These are phyloP conservation scores for Oxyruncus cristatus DNA, from an alignment of 2,113 vertebrate genomes.

Conservation along the genomic window DNA sequence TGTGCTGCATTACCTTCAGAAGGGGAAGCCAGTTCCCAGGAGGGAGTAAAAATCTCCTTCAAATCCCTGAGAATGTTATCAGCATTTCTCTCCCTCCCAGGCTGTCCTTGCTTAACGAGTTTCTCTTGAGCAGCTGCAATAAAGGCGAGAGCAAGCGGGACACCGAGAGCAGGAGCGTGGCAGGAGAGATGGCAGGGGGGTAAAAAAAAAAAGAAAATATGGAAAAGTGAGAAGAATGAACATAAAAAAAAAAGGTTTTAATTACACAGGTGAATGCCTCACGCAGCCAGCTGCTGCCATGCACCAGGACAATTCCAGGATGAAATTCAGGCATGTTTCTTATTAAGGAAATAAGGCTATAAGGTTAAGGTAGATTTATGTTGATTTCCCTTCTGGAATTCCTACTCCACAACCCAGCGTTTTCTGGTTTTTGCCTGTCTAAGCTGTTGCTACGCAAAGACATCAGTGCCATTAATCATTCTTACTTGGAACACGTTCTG, in stretches of 20 bases:
- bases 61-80: constrained; percentile 80
- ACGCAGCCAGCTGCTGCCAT: background rate
- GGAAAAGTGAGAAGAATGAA: background rate
- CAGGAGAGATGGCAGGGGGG: background rate
- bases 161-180: background rate
- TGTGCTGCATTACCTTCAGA: constrained; percentile 75
- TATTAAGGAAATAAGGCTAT: background rate
- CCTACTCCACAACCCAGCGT: background rate
- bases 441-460: background rate
- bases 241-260: background rate
- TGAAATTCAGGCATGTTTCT: background rate
- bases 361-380: background rate
- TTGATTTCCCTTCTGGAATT: background rate
- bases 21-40: constrained; percentile 77
- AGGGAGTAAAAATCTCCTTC: constrained; percentile 80
- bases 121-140: constrained; percentile 71
- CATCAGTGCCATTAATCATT: background rate
- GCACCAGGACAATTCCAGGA: background rate
- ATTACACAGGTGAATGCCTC: background rate
- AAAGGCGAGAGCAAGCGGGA: constrained; percentile 55
- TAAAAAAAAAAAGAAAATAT: background rate
- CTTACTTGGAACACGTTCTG: background rate
- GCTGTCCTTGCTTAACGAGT: constrained; percentile 65
- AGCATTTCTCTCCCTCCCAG: constrained; percentile 74
- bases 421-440: background rate